Conservation (phyloP, 2,888 invertebrate genomes). For the Coelogynopora nodosa region DNA sequence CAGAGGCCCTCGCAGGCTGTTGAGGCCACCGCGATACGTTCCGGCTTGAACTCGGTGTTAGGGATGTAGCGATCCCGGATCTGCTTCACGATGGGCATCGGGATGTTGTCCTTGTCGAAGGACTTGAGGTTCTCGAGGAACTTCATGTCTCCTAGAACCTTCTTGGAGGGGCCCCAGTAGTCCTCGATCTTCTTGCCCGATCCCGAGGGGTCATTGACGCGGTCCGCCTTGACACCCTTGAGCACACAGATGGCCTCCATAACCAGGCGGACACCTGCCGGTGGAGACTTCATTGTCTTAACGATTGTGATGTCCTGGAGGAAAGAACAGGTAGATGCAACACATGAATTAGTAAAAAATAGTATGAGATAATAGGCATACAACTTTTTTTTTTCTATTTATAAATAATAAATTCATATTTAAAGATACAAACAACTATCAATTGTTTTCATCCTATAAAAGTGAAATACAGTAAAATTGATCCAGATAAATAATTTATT, state of each 20-base stretch:
- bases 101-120: constrained; percentile 62
- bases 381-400: neutral
- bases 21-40: constrained; percentile 79
- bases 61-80: constrained; percentile 63
- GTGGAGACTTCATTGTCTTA: constrained; percentile 62
- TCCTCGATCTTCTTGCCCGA: constrained; percentile 62
- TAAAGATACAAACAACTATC: neutral
- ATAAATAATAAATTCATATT: neutral
- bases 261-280: constrained; percentile 59
- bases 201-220: constrained; percentile 61
- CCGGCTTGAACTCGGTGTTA: constrained; percentile 84
- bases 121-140: constrained; percentile 59
- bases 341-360: too few species aligned
- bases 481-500: too few species aligned
- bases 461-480: too few species aligned
- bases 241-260: constrained; percentile 62
- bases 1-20: constrained; percentile 77
- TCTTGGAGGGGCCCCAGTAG: constrained; percentile 62
- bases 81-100: constrained; percentile 56
- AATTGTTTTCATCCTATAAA: too few species aligned
- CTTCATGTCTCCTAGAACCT: constrained; percentile 61
- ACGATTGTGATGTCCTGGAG: constrained; percentile 61
- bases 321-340: too few species aligned
- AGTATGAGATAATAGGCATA: neutral
- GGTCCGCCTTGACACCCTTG: constrained; percentile 60